Base-by-base conservation (phyloP, 2,113 vertebrate genomes). In the Hyperopisus bebe region DNA sequence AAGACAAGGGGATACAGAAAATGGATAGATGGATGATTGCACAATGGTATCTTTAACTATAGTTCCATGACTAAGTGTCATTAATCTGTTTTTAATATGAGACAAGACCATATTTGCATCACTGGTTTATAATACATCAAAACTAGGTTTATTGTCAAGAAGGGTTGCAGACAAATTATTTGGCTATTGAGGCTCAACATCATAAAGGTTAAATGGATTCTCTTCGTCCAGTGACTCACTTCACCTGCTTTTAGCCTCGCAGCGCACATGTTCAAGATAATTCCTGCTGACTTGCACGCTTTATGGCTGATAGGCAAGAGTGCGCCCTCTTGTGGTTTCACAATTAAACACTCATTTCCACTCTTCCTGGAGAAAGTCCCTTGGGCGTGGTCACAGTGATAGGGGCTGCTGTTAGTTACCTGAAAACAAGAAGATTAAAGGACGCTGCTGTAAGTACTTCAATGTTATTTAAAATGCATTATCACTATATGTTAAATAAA, bases 381-480 rank as follows among this genome's bases (percentile, higher is more conserved):
- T 46, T 88, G 80, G 89, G 89, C 80, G 89, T 89, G 89, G 77
- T 85, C 39, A n/a, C 39, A 80, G 70, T 24, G 42, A 50, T 10
- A 89, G 27, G 44, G 70, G 46, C 27, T 70, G 39, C 19, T 62
- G 90, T 74, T 93, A 95, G 91, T 95, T 94, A 94, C 93, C 94
- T 94, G 93, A 93, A 90, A 94, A 89, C 92, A 92, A 90, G 89
- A 1, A 92, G 95, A 96, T 95, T 96, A 96, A 95, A 95, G 95
- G 95, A 95, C 96, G 95, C 95, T 96, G 96, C 96, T 95, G 96
- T 96, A 92, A 95, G 96, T 96, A 89, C 89, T 91, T 31, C 58
- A 53, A 90, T 89, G 91, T 77, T 21, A 55, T 91, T 21, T 39
- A 27, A 50, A 51, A 46, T 21, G 66, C 1, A 6, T 87, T 66